phyloP scores from a whole-genome alignment of 2,113 vertebrate species.

The Colistium nudipinnis region DNA sequence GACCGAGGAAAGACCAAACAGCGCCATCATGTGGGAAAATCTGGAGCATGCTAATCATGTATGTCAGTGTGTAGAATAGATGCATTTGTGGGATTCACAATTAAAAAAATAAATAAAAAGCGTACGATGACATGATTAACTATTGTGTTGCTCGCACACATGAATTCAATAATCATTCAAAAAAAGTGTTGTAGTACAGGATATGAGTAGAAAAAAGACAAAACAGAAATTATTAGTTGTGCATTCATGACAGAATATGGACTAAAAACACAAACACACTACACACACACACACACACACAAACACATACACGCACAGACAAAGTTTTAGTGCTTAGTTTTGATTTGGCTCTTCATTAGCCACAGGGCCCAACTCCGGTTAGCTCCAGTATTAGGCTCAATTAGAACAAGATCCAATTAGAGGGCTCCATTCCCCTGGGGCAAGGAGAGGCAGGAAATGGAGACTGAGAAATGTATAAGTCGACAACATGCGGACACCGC shows the following conservation, averaged over 20 bases:
- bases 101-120: neutral
- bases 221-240: conserved; percentile 46
- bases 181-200: conserved; percentile 24
- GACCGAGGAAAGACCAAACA: neutral
- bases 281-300: conserved; percentile 61
- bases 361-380: conserved; percentile 95
- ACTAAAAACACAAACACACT: conserved; percentile 70
- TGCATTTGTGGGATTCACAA: neutral
- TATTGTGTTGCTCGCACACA: neutral
- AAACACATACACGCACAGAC: conserved; percentile 61
- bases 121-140: neutral
- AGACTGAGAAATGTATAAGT: conserved; percentile 99
- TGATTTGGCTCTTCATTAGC: conserved; percentile 96
- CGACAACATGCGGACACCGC: conserved; percentile 97
- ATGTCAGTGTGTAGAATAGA: neutral
- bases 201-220: conserved; percentile 26
- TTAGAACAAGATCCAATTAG: conserved; percentile 99
- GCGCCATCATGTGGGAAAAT: conserved; percentile 11
- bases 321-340: conserved; percentile 95
- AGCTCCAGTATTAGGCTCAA: conserved; percentile 99
- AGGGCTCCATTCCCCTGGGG: conserved; percentile 95
- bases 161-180: neutral
- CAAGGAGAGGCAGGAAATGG: conserved; percentile 99
- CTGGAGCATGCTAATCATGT: neutral
- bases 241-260: conserved; percentile 43